Evolutionary conservation across 2,113 vertebrate species (phyloP).

Genomic region (Felis catus): F.catus_Fca126_mat1.0 CM031422.1:14026501-14027000

Average conservation of each 20-base stretch:
- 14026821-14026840: not conserved
- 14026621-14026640: not conserved
- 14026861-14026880: not conserved
- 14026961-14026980: not conserved
- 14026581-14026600: not conserved
- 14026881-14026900: not conserved
- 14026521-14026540: not conserved
- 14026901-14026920: not conserved
- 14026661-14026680: not conserved
- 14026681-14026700: not conserved
- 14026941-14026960: not conserved
- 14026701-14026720: not conserved
- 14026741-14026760: too few species aligned
- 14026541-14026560: not conserved
- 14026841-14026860: not conserved
- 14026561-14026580: not conserved
- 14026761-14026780: not conserved
- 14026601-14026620: not conserved
- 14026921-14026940: not conserved
- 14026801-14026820: not conserved
- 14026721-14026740: not conserved
- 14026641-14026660: not conserved
- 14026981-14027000: not conserved
- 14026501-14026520: not conserved
- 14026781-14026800: not conserved